Evolutionary conservation across 1,140 invertebrate species (phyloP).

Genomic region (Laodelphax striatellus): DNA sequence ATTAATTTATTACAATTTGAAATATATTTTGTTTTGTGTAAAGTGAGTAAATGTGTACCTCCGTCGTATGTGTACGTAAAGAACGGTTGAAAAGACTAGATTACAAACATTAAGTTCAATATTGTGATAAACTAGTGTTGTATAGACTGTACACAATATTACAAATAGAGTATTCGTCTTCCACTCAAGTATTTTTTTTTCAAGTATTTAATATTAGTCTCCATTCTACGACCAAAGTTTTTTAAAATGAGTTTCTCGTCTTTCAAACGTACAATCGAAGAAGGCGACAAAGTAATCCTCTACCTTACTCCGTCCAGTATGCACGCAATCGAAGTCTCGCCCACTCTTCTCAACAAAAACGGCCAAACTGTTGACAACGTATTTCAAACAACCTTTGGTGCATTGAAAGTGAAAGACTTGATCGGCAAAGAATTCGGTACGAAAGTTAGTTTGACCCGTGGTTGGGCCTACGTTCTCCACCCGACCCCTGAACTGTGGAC

Average conservation of each 20-base stretch:
- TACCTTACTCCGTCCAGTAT: constrained; percentile 78
- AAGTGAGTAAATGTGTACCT: too few species aligned
- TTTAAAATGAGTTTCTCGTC: constrained; percentile 16
- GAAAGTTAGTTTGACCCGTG: constrained; percentile 53
- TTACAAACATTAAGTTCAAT: too few species aligned
- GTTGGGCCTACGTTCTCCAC: constrained; percentile 83
- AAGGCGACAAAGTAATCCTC: constrained; percentile 84
- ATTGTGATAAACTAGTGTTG: too few species aligned
- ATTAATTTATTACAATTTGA: too few species aligned
- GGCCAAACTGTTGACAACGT: constrained; percentile 68
- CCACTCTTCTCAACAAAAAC: constrained; percentile 62
- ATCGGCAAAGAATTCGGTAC: constrained; percentile 73
- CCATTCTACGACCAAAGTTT: too few species aligned
- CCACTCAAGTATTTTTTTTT: too few species aligned
- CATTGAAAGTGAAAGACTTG: constrained; percentile 73
- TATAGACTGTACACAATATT: too few species aligned
- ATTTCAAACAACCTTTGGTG: constrained; percentile 89
- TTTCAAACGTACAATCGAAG: constrained; percentile 68
- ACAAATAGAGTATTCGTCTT: too few species aligned
- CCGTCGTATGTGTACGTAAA: too few species aligned
- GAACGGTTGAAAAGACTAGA: too few species aligned
- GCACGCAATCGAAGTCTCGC: constrained; percentile 62
- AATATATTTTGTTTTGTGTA: too few species aligned
- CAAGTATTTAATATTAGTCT: too few species aligned
- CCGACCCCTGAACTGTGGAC: constrained; percentile 97